Evolutionary conservation across 2,113 vertebrate genomes (phyloP).

Genomic region (Hippocampus mohnikei): DNA sequence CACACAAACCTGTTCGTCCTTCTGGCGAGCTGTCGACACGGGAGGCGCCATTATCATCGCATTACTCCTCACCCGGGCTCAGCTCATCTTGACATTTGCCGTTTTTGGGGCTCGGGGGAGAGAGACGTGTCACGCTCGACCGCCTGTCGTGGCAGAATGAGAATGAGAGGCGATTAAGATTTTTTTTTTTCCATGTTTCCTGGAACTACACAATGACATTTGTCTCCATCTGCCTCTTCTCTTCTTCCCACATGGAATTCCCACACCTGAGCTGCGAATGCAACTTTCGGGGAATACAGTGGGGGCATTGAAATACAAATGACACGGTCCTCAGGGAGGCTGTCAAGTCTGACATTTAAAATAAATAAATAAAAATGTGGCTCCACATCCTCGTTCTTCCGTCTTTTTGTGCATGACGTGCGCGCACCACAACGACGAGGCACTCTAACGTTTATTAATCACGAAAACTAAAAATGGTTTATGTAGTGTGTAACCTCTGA

Average conservation of each 20-base stretch:
- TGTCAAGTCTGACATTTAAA: too few relatives aligned
- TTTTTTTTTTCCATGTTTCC: conserved; percentile 31
- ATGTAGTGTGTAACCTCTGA: neutral
- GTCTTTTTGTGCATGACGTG: too few relatives aligned
- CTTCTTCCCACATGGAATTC: conserved; percentile 27
- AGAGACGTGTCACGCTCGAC: neutral
- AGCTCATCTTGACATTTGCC: conserved; percentile 63
- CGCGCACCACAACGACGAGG: too few relatives aligned
- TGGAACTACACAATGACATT: conserved; percentile 38
- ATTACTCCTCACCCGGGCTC: conserved; percentile 47
- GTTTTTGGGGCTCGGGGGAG: conserved; percentile 13
- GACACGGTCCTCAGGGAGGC: too few relatives aligned
- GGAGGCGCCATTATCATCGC: conserved; percentile 66
- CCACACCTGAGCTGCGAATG: conserved; percentile 19
- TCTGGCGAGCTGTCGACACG: conserved; percentile 59
- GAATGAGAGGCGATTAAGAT: conserved; percentile 48
- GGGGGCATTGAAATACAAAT: too few relatives aligned
- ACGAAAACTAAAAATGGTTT: too few relatives aligned
- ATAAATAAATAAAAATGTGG: too few relatives aligned
- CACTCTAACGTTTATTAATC: too few relatives aligned
- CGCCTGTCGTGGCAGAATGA: conserved; percentile 3
- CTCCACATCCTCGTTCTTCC: too few relatives aligned
- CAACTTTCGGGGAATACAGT: neutral
- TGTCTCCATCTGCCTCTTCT: conserved; percentile 53
- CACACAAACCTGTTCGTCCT: conserved; percentile 57